Percentiles rank a stretch among this genome's conserved stretches.
Evolutionary conservation across 2,888 invertebrate species (phyloP).

Genomic region (Poecilobothrus nobilitatus): DNA sequence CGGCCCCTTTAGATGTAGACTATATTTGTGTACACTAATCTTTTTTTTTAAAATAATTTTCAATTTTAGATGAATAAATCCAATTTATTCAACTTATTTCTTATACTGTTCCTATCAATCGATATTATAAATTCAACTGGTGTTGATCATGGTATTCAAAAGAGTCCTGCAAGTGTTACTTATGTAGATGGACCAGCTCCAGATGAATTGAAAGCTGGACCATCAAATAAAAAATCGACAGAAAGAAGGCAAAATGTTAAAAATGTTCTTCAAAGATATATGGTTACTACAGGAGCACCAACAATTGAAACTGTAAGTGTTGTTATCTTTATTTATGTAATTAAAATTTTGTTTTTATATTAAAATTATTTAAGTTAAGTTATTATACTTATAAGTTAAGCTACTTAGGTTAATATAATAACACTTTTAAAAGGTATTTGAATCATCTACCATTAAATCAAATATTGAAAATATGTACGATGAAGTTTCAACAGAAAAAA

Average conservation of each 20-base stretch:
- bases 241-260: slow-evolving; percentile 9
- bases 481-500: background rate
- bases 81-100: background rate
- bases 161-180: slow-evolving; percentile 49
- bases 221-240: slow-evolving; percentile 23
- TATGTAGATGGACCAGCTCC: slow-evolving; percentile 42
- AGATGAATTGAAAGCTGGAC: slow-evolving; percentile 33
- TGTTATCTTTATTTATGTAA: background rate
- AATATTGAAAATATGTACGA: background rate
- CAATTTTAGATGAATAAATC: background rate
- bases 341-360: background rate
- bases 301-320: slow-evolving; percentile 5
- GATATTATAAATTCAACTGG: background rate
- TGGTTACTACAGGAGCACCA: background rate
- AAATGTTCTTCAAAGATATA: slow-evolving; percentile 13
- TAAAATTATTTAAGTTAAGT: background rate
- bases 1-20: no score
- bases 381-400: background rate
- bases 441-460: background rate
- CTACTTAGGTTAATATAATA: background rate
- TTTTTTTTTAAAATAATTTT: no score
- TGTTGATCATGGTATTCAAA: slow-evolving; percentile 19
- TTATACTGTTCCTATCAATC: background rate
- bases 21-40: no score
- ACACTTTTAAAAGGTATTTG: no score